Base-by-base conservation (phyloP, 2,797 vertebrate genomes). In the Megaceryle alcyon region DNA sequence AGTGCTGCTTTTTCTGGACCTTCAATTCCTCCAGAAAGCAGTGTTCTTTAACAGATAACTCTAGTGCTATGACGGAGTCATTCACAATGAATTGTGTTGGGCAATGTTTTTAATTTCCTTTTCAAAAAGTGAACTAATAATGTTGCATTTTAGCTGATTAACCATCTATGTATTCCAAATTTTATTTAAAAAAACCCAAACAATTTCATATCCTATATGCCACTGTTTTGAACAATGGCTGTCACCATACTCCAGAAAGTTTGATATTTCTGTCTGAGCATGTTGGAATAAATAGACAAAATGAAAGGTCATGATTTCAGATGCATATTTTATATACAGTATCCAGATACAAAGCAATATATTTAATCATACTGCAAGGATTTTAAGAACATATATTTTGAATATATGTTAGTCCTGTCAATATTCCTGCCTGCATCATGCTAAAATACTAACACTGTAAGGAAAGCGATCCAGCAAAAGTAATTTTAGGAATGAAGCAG, bases 401-500 rank as follows among this genome's bases (percentile, higher is more conserved):
- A 65, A 72, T 69, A 43, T 9, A 60, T 5, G 22, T 56, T 73
- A 75, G 29, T 63, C 43, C 20, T 8, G 41, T 41, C 41, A 41
- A 20, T 53, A 46, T 29, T 73, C 29, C 56, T 46, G 49, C 14
- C 35, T 25, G 44, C 84, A 75, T 59, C 71, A 65, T 7, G 14
- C 8, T 71, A 78, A 93, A 90, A 77, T 44, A 88, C 29, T 53
- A 91, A 68, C 18, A 69, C 31, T 59, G 77, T 70, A 80, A 12
- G 1, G n/a, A 63, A 63, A 63, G 5, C n/a, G 77, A 65, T 39
- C 13, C 41, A 88, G 75, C 37, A 92, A 75, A 87, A 93, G 60
- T 83, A 9, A 94, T 89, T 72, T 90, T 43, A 91, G 72, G 89
- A 95, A 95, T 75, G 89, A 96, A 92, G 48, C 33, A 64, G 71